Conservation (phyloP, 2,888 invertebrate genomes). For the Epirrhoe tristata region DNA sequence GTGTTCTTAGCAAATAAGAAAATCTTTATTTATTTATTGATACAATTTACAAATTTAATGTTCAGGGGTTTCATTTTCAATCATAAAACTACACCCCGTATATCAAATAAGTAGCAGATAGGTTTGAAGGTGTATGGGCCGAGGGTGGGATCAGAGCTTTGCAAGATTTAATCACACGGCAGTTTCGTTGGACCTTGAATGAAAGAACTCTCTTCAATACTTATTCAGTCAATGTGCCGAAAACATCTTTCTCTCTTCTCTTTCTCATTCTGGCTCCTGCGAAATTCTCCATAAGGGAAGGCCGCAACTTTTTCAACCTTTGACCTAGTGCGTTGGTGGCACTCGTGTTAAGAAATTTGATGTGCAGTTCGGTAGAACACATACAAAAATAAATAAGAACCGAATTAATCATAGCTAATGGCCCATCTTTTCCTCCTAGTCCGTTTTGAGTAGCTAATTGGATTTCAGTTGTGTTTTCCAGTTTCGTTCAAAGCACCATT, state of each 20-base stretch:
- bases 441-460: slow-evolving; percentile 22
- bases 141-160: neutral
- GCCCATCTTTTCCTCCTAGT: neutral
- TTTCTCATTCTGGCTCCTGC: too few species aligned
- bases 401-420: slow-evolving; percentile 13
- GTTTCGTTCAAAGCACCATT: slow-evolving; percentile 23
- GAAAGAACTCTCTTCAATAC: slow-evolving; percentile 1
- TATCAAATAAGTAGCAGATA: slow-evolving; percentile 12
- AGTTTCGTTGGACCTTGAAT: slow-evolving; percentile 30
- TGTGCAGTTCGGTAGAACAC: neutral
- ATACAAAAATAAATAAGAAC: neutral
- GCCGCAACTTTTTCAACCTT: too few species aligned
- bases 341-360: too few species aligned
- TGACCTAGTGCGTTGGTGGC: too few species aligned
- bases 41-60: too few species aligned
- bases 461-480: slow-evolving; percentile 19
- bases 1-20: too few species aligned
- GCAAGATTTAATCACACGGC: slow-evolving; percentile 21
- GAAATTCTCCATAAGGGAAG: too few species aligned
- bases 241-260: too few species aligned
- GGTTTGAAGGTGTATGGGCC: slow-evolving; percentile 8
- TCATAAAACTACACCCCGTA: slow-evolving; percentile 20
- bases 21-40: too few species aligned
- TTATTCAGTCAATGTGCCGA: neutral
- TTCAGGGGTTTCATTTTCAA: too few species aligned